These are phyloP conservation scores for Poeciliopsis infans DNA, from an alignment of 2,797 vertebrate species.

Conservation along the genomic window DNA sequence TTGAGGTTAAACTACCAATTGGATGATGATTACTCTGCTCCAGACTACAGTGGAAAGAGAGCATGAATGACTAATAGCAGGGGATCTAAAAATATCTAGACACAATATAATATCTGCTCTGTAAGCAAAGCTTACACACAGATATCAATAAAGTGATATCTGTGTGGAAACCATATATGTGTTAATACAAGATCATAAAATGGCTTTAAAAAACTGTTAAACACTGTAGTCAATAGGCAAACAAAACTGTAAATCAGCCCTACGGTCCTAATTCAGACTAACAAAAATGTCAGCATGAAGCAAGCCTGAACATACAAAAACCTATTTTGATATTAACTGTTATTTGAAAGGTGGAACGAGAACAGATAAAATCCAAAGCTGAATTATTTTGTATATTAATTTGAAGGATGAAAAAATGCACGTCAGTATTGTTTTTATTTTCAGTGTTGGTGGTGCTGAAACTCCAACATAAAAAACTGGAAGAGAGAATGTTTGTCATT, in stretches of 20 bases:
- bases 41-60: constrained; percentile 12
- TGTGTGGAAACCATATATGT: not conserved
- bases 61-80: constrained; percentile 13
- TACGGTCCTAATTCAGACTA: not conserved
- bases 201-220: not conserved
- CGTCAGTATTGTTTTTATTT: constrained; percentile 14
- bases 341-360: constrained; percentile 21
- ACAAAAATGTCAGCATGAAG: constrained; percentile 11
- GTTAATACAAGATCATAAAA: not conserved
- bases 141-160: not conserved
- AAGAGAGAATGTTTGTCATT: constrained; percentile 1
- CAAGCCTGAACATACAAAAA: constrained; percentile 15
- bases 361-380: constrained; percentile 3
- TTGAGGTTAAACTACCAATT: not conserved
- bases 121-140: not conserved
- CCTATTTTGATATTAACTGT: constrained; percentile 13
- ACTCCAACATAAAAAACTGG: constrained; percentile 11
- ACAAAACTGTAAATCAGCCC: not conserved
- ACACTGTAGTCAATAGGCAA: not conserved
- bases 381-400: not conserved
- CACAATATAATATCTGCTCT: not conserved
- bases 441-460: not conserved
- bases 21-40: not conserved
- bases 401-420: not conserved
- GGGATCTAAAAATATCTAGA: not conserved